Conservation (phyloP, 2,888 invertebrate species). For the Antheraea assamensis region DNA sequence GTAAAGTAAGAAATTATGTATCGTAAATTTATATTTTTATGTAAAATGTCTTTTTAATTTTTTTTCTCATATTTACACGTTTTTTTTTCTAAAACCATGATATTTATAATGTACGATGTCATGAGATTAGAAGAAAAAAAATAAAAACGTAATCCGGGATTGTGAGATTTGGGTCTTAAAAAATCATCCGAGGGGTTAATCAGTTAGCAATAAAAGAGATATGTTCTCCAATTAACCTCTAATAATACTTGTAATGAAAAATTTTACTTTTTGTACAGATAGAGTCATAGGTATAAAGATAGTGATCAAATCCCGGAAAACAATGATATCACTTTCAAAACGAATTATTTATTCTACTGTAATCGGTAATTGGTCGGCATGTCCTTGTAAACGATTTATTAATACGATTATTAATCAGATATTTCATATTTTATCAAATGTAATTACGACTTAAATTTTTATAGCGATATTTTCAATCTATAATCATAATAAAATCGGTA, state of each 20-base stretch:
- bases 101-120: no score
- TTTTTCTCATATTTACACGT: no score
- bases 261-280: not conserved
- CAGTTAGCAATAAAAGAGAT: no score
- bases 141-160: no score
- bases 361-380: not conserved
- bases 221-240: no score
- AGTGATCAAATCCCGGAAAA: not conserved
- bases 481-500: constrained; percentile 10
- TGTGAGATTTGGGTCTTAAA: no score
- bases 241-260: not conserved
- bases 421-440: constrained; percentile 6
- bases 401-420: not conserved
- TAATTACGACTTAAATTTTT: constrained; percentile 11
- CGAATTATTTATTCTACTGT: not conserved
- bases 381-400: constrained; percentile 8
- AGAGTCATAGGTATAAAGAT: not conserved
- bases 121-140: no score
- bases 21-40: no score
- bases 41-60: no score
- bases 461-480: not conserved
- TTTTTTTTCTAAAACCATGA: no score
- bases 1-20: no score
- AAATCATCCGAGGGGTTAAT: no score
- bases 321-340: not conserved